Base-by-base conservation (phyloP, 2,797 vertebrate genomes). In the Sorex maritimensis region DNA sequence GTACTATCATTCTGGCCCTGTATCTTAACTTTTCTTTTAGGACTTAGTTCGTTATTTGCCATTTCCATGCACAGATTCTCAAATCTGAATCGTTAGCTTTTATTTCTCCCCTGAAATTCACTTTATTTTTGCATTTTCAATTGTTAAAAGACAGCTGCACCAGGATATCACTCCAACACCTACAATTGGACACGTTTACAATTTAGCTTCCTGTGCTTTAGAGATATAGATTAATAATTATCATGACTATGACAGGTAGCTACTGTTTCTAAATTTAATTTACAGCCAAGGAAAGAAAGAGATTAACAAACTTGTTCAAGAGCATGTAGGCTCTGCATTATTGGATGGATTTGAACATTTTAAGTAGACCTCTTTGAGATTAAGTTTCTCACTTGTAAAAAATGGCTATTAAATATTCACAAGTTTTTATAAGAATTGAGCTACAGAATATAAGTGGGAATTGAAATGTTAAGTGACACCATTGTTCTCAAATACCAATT, bases 341-440 rank as follows among this genome's bases (percentile, higher is more conserved):
- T 19, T 89, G 55, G 24, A 73, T 52, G n/a, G 83, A 5, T 58
- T 30, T 88, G 71, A 52, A 44, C 65, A 81, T 81, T 52, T 85
- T 81, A 81, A 91, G 15, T 72, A 58, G 63, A 41, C 34, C 23
- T 81, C 52, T 86, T 77, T 69, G 69, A 84, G 38, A 58, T 84
- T 83, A 61, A 63, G 38, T 46, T 90, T 49, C 38, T 79, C 30
- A 49, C 14, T 65, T 88, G 8, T 75, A 85, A 86, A 88, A 86
- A 30, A 88, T 82, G 67, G 52, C 72, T 52, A 49, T 82, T 91
- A 69, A 71, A 19, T 81, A 68, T 82, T 21, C 28, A 44, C 26
- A 81, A 58, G n/a, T 87, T 88, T 30, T 61, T 86, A n/a, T 61
- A 92, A 75, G 23, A 83, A 13, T 80, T 92, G n/a, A 74, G 78